A percentile compares a stretch with the other conserved stretches of the same genome.
These are phyloP conservation scores for Trichogramma dendrolimi DNA, from an alignment of 2,888 invertebrate genomes.

Conservation along the genomic window DNA sequence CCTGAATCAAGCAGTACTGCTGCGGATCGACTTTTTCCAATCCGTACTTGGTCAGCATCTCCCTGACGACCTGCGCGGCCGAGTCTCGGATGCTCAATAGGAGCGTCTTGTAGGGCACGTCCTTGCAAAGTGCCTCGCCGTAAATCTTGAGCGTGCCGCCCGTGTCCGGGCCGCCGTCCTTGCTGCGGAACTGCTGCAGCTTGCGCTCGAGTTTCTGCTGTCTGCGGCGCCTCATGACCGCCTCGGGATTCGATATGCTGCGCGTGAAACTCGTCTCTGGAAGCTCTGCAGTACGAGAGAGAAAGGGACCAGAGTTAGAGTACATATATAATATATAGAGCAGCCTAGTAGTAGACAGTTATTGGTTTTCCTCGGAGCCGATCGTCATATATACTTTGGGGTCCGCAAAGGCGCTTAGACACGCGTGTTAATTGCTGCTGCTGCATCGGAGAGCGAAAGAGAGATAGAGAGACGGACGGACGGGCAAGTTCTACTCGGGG, in stretches of 20 bases:
- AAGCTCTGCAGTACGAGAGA: slow-evolving; percentile 63
- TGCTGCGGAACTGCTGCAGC: slow-evolving; percentile 90
- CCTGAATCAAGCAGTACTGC: slow-evolving; percentile 94
- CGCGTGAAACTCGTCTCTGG: slow-evolving; percentile 98
- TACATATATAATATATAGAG: too few relatives aligned
- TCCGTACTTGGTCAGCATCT: slow-evolving; percentile 97
- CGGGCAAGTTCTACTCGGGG: too few relatives aligned
- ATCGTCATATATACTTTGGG: too few relatives aligned
- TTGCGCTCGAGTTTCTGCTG: slow-evolving; percentile 96
- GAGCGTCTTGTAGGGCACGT: slow-evolving; percentile 97
- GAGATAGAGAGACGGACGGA: too few relatives aligned
- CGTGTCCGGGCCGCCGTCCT: slow-evolving; percentile 93
- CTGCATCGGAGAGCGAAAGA: too few relatives aligned
- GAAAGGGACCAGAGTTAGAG: too few relatives aligned
- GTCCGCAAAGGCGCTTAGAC: too few relatives aligned
- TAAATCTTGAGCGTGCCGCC: slow-evolving; percentile 91
- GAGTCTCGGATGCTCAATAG: slow-evolving; percentile 89
- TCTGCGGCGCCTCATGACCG: slow-evolving; percentile 93
- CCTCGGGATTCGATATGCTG: slow-evolving; percentile 99
- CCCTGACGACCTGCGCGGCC: slow-evolving; percentile 86
- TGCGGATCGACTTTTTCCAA: slow-evolving; percentile 83
- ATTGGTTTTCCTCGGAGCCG: too few relatives aligned
- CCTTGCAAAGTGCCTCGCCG: slow-evolving; percentile 91
- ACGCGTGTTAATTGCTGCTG: too few relatives aligned
- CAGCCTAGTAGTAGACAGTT: too few relatives aligned